These are phyloP conservation scores for Troilus luridus DNA, from an alignment of 2,888 invertebrate species.

Conservation along the genomic window DNA sequence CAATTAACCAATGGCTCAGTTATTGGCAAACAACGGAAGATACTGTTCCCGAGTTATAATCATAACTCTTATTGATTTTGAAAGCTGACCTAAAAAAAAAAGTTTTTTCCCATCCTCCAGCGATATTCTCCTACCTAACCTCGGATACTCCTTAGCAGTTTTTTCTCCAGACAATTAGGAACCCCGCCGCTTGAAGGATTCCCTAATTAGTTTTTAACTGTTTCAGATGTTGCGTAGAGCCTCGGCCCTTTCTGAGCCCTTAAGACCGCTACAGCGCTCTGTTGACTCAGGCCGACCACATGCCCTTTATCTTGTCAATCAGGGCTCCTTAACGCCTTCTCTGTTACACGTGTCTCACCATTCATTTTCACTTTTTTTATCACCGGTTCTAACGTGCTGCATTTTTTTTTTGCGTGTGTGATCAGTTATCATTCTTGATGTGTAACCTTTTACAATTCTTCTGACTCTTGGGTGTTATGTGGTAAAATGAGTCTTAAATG, in stretches of 20 bases:
- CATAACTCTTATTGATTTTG: background rate
- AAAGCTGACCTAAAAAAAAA: background rate
- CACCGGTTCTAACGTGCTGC: background rate
- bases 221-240: background rate
- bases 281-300: conserved; percentile 35
- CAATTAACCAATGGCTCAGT: too few relatives aligned
- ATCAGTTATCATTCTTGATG: background rate
- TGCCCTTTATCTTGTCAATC: conserved; percentile 45
- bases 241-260: background rate
- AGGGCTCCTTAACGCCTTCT: background rate
- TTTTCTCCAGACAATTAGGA: background rate
- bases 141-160: background rate
- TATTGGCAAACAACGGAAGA: too few relatives aligned
- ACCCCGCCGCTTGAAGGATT: background rate
- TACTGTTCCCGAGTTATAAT: too few relatives aligned
- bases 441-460: background rate
- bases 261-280: background rate
- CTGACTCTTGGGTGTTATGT: background rate
- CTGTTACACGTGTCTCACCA: conserved; percentile 13
- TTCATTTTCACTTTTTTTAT: background rate
- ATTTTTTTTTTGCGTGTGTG: background rate
- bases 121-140: background rate
- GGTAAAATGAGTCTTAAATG: background rate
- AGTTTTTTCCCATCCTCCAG: background rate
- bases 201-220: conserved; percentile 38